Conservation (phyloP, 2,797 vertebrate species). For the Tokudaia tokunoshimensis region DNA sequence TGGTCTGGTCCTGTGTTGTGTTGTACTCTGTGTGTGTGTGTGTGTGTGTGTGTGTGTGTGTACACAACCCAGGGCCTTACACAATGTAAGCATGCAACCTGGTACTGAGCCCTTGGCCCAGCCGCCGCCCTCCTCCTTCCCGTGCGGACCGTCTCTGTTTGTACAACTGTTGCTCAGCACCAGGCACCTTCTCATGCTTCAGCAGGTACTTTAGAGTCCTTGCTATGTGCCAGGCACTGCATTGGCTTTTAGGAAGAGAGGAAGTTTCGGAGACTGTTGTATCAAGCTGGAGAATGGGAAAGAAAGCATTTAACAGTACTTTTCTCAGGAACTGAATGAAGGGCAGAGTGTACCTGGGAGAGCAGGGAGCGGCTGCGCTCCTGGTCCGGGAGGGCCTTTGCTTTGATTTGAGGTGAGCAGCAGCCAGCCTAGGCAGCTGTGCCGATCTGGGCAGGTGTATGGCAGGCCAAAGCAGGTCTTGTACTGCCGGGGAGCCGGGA, state of each 20-base stretch:
- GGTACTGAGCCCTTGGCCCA: not conserved
- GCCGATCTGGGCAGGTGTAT: not conserved
- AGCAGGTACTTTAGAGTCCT: not conserved
- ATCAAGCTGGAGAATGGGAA: not conserved
- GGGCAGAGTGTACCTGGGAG: not conserved
- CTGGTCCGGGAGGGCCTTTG: not conserved
- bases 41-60: not conserved
- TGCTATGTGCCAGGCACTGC: not conserved
- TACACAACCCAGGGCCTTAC: not conserved
- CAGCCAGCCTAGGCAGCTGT: not conserved
- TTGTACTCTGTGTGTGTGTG: not conserved
- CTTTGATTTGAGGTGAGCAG: not conserved
- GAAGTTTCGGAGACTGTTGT: not conserved
- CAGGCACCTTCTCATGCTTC: not conserved
- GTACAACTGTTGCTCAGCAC: not conserved
- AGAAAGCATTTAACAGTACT: not conserved
- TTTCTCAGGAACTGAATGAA: not conserved
- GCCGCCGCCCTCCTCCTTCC: not conserved
- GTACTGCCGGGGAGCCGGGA: not conserved
- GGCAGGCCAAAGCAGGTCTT: not conserved
- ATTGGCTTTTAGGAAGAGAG: not conserved
- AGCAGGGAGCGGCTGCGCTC: not conserved
- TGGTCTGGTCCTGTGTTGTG: not conserved
- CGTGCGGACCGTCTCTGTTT: not conserved
- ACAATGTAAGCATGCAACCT: not conserved